Evolutionary conservation across 2,888 invertebrate species (phyloP), one percentile per base, ranked within the genome.

Genomic region (Barypeithes pellucidus): DNA sequence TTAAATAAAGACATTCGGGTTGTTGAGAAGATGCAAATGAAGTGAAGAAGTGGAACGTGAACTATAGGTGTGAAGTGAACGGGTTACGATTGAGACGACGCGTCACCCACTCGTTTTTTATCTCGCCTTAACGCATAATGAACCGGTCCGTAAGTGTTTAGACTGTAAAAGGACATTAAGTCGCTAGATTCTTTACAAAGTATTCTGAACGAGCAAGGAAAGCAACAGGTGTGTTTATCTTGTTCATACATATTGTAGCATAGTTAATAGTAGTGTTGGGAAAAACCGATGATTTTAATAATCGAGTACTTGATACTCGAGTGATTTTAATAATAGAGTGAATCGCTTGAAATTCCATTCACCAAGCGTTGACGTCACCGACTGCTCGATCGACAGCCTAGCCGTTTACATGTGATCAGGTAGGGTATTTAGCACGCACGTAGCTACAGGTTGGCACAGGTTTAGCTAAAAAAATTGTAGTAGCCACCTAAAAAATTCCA

Each of bases 51-150:
- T 43, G 29, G 41, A 70, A 70, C 70, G 70, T 70, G 70, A 70
- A 63, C 62, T 57, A 52, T 43, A 70, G 70, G 70, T 69, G 69
- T 69, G 69, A 69, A 69, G 54, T 62, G 63, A 70, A 45, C 39
- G 61, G 52, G 61, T 69, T 63, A 62, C 50, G 50, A 69, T 62
- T 69, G 69, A 69, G 43, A 60, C 52, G 41, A 61, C 36, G 47
- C 47, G 36, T 69, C 69, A 62, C 69, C 69, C 69, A 69, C 69
- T 54, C 69, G 69, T 41, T 69, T 69, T 69, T 69, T 69, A 69
- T 62, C 69, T 52, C 62, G 43, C 20, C 22, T 62, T 20, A 41
- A 43, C 24, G 39, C 60, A 62, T 68, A 61, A 69, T 61, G 69
- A 62, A 62, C 61, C 60, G 69, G 69, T 69, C 61, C 24, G 18